Evolutionary conservation across 2,888 invertebrate genomes (phyloP).

Genomic region (Scrobipalpa costella): DNA sequence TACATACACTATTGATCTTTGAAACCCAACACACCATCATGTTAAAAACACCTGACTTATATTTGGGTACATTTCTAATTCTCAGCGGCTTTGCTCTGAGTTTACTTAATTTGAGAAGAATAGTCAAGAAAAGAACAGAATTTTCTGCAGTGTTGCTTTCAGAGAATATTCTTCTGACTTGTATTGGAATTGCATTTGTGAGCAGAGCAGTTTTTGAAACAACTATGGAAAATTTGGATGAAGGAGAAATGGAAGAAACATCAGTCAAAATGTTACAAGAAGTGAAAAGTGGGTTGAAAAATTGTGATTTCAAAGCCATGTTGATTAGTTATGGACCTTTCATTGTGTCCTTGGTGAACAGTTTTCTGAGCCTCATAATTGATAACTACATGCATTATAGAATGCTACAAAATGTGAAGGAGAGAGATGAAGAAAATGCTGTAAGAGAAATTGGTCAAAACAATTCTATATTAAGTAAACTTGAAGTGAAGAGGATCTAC

Average conservation of each 20-base stretch:
- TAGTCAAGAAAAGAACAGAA: constrained; percentile 48
- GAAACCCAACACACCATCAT: constrained; percentile 45
- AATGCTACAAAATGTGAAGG: constrained; percentile 54
- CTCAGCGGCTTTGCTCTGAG: constrained; percentile 63
- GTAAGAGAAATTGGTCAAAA: constrained; percentile 50
- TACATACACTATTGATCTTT: constrained; percentile 28
- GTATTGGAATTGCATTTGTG: constrained; percentile 67
- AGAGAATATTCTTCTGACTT: constrained; percentile 66
- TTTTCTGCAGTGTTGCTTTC: constrained; percentile 62
- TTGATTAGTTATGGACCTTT: constrained; percentile 67
- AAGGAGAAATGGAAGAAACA: constrained; percentile 51
- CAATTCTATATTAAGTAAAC: constrained; percentile 33
- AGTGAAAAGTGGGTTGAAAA: constrained; percentile 35
- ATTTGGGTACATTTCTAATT: constrained; percentile 64
- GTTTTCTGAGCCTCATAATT: constrained; percentile 66
- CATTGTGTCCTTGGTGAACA: constrained; percentile 67
- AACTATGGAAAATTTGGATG: constrained; percentile 47
- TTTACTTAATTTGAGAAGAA: constrained; percentile 60
- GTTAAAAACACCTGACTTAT: constrained; percentile 58
- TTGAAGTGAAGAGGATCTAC: constrained; percentile 37
- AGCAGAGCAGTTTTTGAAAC: constrained; percentile 52
- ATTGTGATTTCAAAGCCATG: constrained; percentile 56
- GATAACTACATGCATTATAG: constrained; percentile 72
- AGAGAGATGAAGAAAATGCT: constrained; percentile 54
- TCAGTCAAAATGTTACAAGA: constrained; percentile 38